Percentiles rank a stretch among this genome's conserved stretches.
These are phyloP conservation scores for Poecilobothrus nobilitatus DNA, from an alignment of 2,888 invertebrate species.

Conservation along the genomic window DNA sequence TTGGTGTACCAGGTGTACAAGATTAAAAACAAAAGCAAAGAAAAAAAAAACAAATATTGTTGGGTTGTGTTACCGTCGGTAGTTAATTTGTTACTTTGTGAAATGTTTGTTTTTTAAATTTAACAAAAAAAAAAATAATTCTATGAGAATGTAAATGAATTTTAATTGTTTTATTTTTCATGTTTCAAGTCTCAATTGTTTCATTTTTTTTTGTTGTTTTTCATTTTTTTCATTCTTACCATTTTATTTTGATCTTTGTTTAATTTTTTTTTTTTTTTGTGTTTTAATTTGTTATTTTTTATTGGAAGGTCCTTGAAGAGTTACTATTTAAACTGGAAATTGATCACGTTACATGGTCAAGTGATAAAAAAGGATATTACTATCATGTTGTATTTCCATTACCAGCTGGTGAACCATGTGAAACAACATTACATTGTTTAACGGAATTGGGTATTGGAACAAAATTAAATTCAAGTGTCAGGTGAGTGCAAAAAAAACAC, in stretches of 20 bases:
- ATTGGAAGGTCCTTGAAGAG: conserved; percentile 55
- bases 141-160: too few species aligned
- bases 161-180: too few species aligned
- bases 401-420: conserved; percentile 60
- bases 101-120: too few species aligned
- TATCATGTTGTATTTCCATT: conserved; percentile 63
- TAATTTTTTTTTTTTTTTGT: not conserved
- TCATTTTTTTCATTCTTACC: not conserved
- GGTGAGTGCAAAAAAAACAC: conserved; percentile 44
- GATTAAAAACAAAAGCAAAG: too few species aligned
- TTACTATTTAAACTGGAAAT: conserved; percentile 56
- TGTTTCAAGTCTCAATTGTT: too few species aligned
- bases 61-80: too few species aligned
- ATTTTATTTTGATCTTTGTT: not conserved
- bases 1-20: too few species aligned
- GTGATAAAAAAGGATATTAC: conserved; percentile 58
- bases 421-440: conserved; percentile 64
- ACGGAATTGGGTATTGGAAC: conserved; percentile 64
- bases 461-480: conserved; percentile 60
- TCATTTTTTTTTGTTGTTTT: not conserved
- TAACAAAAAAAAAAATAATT: too few species aligned
- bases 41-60: too few species aligned
- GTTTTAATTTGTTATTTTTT: not conserved
- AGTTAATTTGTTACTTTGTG: too few species aligned
- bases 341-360: conserved; percentile 62